phyloP scores from a whole-genome alignment of 2,888 invertebrate species.

The Phyllotreta cruciferae region DNA sequence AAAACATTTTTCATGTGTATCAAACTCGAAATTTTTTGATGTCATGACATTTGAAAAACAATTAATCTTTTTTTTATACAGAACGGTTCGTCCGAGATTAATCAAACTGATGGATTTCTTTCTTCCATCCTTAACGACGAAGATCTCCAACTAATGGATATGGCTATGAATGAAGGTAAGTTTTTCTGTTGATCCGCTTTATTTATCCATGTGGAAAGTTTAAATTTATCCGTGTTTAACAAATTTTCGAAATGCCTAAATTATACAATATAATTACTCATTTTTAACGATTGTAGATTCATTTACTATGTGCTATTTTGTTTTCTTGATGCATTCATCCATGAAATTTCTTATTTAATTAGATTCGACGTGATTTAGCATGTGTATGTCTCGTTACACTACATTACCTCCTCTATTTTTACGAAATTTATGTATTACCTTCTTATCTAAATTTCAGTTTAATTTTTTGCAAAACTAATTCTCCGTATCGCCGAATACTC shows the following conservation, averaged over 20 bases:
- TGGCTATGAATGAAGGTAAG: constrained; percentile 88
- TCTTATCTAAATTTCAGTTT: not conserved
- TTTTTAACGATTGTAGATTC: too few relatives aligned
- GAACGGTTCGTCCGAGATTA: constrained; percentile 71
- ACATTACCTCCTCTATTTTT: not conserved
- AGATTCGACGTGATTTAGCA: too few relatives aligned
- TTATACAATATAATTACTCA: too few relatives aligned
- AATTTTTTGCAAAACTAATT: not conserved
- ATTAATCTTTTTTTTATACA: constrained; percentile 49
- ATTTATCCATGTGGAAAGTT: not conserved
- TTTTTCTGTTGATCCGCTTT: constrained; percentile 10
- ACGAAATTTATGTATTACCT: not conserved
- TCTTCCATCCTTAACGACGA: constrained; percentile 89
- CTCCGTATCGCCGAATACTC: not conserved
- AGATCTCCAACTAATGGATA: constrained; percentile 89
- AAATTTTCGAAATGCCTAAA: too few relatives aligned
- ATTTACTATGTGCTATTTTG: too few relatives aligned
- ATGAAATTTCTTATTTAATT: too few relatives aligned
- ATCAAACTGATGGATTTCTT: constrained; percentile 84
- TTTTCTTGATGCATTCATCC: too few relatives aligned
- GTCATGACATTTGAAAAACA: constrained; percentile 31
- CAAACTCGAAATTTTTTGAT: constrained; percentile 28
- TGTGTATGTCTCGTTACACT: not conserved
- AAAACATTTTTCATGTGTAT: constrained; percentile 27
- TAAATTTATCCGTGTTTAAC: too few relatives aligned